Percentiles rank a stretch among this genome's conserved stretches.
Evolutionary conservation across 2,113 vertebrate species (phyloP).

Genomic region (Terrapene triunguis): DNA sequence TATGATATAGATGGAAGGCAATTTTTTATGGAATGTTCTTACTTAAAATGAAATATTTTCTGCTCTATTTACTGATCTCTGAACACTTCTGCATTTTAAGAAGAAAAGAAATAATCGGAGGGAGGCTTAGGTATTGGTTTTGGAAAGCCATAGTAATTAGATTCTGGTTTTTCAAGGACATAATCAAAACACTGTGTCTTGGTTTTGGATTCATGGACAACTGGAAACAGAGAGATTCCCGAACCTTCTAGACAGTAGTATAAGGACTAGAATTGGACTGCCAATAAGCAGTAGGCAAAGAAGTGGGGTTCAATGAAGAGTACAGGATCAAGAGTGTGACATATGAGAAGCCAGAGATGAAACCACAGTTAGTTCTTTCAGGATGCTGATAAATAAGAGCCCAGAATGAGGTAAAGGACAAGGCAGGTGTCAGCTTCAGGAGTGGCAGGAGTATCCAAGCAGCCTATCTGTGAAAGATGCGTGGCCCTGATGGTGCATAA

Average conservation of each 20-base stretch:
- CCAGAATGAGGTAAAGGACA: rapidly evolving
- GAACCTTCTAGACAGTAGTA: not conserved
- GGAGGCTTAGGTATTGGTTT: not conserved
- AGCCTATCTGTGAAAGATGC: rapidly evolving
- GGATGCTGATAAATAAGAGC: not conserved
- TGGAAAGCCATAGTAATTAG: not conserved
- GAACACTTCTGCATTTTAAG: not conserved
- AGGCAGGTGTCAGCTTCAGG: not conserved
- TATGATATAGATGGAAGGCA: not conserved
- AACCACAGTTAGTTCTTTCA: not conserved
- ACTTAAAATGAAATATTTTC: conserved; percentile 7
- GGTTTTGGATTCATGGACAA: not conserved
- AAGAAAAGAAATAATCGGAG: not conserved
- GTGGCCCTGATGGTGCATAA: not conserved
- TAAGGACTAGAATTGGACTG: not conserved
- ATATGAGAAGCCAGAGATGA: not conserved
- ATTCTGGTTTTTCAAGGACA: not conserved
- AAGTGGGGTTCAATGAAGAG: not conserved
- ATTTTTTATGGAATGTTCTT: conserved; percentile 5
- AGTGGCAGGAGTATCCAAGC: not conserved
- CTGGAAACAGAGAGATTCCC: not conserved
- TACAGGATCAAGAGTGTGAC: not conserved
- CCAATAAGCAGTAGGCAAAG: not conserved
- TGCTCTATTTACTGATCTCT: not conserved
- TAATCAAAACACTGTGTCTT: not conserved